A percentile compares a stretch with the other conserved stretches of the same genome.
phyloP scores from a whole-genome alignment of 64 coral and sea anemone species.

The Stylophora pistillata region DNA sequence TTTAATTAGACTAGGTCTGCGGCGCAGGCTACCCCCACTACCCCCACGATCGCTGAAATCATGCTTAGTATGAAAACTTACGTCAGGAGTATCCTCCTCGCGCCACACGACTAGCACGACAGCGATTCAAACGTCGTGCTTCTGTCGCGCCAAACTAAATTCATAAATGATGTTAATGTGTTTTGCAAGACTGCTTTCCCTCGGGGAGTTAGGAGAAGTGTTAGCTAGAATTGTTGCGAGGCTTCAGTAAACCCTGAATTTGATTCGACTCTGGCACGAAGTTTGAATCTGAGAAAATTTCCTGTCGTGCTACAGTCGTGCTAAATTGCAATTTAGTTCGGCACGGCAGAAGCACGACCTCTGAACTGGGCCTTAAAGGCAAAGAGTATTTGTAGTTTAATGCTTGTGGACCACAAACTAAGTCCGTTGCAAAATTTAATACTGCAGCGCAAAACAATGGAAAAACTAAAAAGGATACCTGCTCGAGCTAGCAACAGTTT shows the following conservation, averaged over 20 bases:
- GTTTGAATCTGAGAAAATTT: background rate
- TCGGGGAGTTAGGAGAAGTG: background rate
- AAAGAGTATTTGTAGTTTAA: no score
- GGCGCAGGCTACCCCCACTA: conserved; percentile 6
- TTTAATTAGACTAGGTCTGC: background rate
- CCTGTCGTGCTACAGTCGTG: background rate
- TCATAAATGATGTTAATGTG: background rate
- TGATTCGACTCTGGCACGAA: background rate
- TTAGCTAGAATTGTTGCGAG: background rate
- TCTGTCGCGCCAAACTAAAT: background rate
- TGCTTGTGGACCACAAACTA: no score
- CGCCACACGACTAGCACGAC: background rate
- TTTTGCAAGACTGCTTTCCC: background rate
- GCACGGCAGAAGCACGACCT: background rate
- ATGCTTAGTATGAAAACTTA: conserved; percentile 16
- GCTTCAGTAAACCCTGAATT: background rate
- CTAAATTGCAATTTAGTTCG: background rate
- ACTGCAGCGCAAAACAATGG: no score
- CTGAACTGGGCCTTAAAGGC: background rate
- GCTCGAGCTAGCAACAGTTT: no score
- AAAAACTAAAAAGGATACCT: no score
- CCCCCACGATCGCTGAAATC: background rate
- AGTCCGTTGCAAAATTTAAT: no score
- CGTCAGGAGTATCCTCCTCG: background rate
- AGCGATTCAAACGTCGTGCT: background rate